Evolutionary conservation across 2,113 vertebrate genomes (phyloP), one percentile per base, ranked within the genome.

Genomic region (Chroicocephalus ridibundus): DNA sequence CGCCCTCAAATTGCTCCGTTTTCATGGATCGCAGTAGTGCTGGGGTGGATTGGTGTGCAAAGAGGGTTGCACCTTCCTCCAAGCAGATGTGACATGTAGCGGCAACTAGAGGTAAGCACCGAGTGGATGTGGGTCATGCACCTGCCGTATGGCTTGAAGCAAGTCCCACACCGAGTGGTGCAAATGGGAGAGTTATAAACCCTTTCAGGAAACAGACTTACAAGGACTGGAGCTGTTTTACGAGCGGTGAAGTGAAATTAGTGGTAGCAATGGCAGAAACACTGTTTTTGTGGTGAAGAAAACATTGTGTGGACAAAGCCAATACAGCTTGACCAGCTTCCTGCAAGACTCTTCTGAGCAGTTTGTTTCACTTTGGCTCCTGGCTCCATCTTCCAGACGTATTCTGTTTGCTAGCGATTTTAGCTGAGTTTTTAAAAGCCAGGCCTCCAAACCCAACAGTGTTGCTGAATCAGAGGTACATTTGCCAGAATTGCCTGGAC

Each of bases 251-350:
- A 86, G 49, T 80, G 47, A 86, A 88, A 82, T 42, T 72, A 79
- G 44, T 51, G 47, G 80, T 65, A 69, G 80, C 54, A 66, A 36
- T 57, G 46, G 74, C 64, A 91, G 72, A 65, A 93, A 61, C 20
- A 11, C 11, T 93, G 54, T 32, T 84, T 93, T 87, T 93, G 78
- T 84, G 85, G 74, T 82, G 90, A 75, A 90, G 88, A 87, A 90
- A 82, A 61, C 36, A 34, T 22, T 22, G 36, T 54, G 78, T 90
- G 82, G 74, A 70, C 20, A 47, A 57, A 66, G 55, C 85, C 82
- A 90, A 13, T 24, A 40, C 6, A 66, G 46, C 5, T 3, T 9
- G 11, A 92, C 40, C 2, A 4, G 38, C 86, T 82, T 92, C 82
- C 78, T 90, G 61, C 38, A 90, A 62, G 86, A 36, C 31, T 49